Base-by-base conservation (phyloP, 2,113 vertebrate species). In the Sus scrofa region DNA sequence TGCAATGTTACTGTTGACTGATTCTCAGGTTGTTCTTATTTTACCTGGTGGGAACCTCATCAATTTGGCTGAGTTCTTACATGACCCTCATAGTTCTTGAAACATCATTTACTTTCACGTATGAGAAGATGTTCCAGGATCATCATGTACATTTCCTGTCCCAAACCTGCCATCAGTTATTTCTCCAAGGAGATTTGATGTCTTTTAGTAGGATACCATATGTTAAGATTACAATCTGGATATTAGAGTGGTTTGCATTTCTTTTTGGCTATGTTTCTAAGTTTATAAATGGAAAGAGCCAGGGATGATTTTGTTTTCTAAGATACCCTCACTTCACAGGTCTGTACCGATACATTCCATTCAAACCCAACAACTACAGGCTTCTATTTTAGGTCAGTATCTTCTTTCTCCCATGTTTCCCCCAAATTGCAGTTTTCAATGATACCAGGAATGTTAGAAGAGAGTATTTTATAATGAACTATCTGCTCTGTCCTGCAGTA, bases 41-140 rank as follows among this genome's bases (percentile, higher is more conserved):
- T 89, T 37, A 18, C 16, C 6, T 82, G 7, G 4, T 94, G 32
- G 26, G 32, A 34, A 52, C 1, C 16, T 84, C 27, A 82, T 94
- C 62, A 77, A 1, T 86, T 81, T 96, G 75, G 34, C 32, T 73
- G 37, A 78, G 20, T 82, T 73, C 16, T 87, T 86, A 60, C 12
- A 26, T 82, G 39, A 81, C 32, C 13, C 3, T 37, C 22, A n/a
- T 11, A 30, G 19, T 87, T 24, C 85, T 54, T 58, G 22, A 86
- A 89, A 85, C 26, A 68, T 81, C 74, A 74, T 34, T 92, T 93
- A 63, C 56, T 81, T 86, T 68, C 73, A 90, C n/a, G 3, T 54
- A 39, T 30, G 62, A 60, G 18, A 74, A 63, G 15, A 89, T 81
- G n/a, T 94, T 37, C 7, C 16, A 30, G 30, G 13, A 71, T 82